Percentiles rank a stretch among this genome's conserved stretches.
These are phyloP conservation scores for Pachyseris speciosa DNA, from an alignment of 64 coral and sea anemone species.

Conservation along the genomic window DNA sequence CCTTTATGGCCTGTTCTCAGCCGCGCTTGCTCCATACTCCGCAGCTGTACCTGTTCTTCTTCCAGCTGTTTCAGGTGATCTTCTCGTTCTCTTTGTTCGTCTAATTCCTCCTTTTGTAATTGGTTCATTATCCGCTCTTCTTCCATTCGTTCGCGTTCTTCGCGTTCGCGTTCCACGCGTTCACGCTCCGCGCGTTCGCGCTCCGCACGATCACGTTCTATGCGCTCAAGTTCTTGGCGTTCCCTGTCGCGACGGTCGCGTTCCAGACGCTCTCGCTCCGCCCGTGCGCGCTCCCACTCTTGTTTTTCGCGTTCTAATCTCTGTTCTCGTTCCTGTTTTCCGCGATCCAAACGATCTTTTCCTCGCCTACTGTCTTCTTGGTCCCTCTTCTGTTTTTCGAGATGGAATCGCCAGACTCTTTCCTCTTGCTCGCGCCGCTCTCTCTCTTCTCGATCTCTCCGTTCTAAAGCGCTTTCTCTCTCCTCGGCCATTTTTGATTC, in stretches of 20 bases:
- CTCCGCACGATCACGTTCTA: conserved; percentile 5
- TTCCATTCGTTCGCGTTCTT: conserved; percentile 13
- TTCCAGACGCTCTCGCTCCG: conserved; percentile 31
- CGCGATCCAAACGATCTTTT: no score
- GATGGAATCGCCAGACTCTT: background rate
- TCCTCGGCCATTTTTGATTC: conserved; percentile 64
- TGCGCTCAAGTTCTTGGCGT: background rate
- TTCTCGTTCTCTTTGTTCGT: conserved; percentile 16
- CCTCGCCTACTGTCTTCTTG: background rate
- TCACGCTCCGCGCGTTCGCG: conserved; percentile 7
- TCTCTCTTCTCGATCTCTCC: conserved; percentile 20
- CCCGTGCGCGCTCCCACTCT: conserved; percentile 42
- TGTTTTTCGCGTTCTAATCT: conserved; percentile 16
- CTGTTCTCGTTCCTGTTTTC: conserved; percentile 51
- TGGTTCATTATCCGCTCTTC: conserved; percentile 35
- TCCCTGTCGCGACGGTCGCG: conserved; percentile 8
- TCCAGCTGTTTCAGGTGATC: conserved; percentile 44
- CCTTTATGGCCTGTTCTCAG: conserved; percentile 5
- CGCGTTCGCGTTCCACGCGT: conserved; percentile 24
- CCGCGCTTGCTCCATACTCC: conserved; percentile 17
- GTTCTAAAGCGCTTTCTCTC: conserved; percentile 32
- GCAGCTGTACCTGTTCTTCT: conserved; percentile 28
- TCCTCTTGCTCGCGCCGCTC: conserved; percentile 49
- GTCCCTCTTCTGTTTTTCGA: conserved; percentile 23
- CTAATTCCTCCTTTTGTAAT: conserved; percentile 28